Evolutionary conservation across 2,113 vertebrate species (phyloP), one percentile per base, ranked within the genome.

Genomic region (Clarias gariepinus): DNA sequence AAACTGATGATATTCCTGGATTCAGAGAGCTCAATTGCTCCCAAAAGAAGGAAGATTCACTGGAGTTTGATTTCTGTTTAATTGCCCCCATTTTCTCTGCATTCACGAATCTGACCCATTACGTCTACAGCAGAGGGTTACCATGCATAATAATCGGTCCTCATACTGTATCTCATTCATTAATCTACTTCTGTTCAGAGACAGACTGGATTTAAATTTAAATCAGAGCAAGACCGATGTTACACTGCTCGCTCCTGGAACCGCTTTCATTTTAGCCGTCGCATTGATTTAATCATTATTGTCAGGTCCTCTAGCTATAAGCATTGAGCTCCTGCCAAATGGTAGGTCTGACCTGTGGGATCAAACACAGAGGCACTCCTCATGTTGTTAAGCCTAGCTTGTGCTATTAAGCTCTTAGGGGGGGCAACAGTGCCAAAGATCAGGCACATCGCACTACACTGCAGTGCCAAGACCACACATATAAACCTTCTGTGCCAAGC

Each of bases 371-470:
- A 4, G 23, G n/a, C 16, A 15, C 23, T 23, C 25, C 6, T 58
- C 10, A 5, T 41, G 52, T 47, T 81, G 30, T 58, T 71, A 81
- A 80, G 64, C 53, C 25, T 21, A 52, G 58, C 16, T 36, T 61
- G 55, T 84, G 57, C 57, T 86, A 33, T 73, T 73, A 60, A 81
- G 63, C 30, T 28, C 60, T 47, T 81, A 60, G 3, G 33, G 47
- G 47, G 15, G 58, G 8, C 18, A n/a, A 61, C 53, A 16, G 30
- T 47, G 55, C 55, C 85, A 73, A 60, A 81, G 36, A 63, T 57
- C 53, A 1, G 47, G 74, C 25, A 28, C 8, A 41, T 33, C 6
- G 2, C 15, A 36, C 6, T 55, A 73, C 21, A 57, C 23, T 58
- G 12, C 76, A 47, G 53, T 19, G 16, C 58, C 73, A 15, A 77